Conservation (phyloP, 2,113 vertebrate species). For the Loxodonta africana region DNA sequence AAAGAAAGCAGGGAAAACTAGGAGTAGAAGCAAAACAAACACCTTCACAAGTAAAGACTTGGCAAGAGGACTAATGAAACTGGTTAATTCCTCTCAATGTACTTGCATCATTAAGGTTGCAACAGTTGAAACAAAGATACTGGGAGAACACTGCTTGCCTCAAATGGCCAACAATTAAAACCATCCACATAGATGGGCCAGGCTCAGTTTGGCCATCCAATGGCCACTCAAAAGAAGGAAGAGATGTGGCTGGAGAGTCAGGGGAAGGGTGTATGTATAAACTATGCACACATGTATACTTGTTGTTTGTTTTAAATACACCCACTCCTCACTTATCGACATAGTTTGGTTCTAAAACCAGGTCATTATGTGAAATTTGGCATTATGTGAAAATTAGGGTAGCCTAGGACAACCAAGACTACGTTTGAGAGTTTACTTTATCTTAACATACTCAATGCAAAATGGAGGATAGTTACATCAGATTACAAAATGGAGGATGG, state of each 20-base stretch:
- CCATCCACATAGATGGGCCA: neutral
- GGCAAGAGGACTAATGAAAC: neutral
- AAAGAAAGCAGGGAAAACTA: neutral
- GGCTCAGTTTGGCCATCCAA: neutral
- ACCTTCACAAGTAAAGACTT: neutral
- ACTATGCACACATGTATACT: neutral
- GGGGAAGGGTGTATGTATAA: neutral
- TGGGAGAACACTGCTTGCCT: neutral
- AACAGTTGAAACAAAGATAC: neutral
- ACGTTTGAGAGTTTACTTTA: too few relatives aligned
- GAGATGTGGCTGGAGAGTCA: neutral
- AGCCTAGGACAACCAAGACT: too few relatives aligned
- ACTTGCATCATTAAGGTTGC: neutral
- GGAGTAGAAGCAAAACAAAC: neutral
- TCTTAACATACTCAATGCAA: too few relatives aligned
- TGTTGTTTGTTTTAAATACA: neutral
- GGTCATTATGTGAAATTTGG: too few relatives aligned
- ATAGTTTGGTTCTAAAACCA: too few relatives aligned
- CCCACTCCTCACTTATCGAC: too few relatives aligned
- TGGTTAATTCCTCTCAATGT: neutral
- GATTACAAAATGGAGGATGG: too few relatives aligned
- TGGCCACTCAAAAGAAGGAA: neutral
- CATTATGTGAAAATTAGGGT: too few relatives aligned
- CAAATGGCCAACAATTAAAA: neutral
- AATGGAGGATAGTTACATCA: too few relatives aligned